Conservation (phyloP, 2,113 vertebrate genomes). For the Mola mola region DNA sequence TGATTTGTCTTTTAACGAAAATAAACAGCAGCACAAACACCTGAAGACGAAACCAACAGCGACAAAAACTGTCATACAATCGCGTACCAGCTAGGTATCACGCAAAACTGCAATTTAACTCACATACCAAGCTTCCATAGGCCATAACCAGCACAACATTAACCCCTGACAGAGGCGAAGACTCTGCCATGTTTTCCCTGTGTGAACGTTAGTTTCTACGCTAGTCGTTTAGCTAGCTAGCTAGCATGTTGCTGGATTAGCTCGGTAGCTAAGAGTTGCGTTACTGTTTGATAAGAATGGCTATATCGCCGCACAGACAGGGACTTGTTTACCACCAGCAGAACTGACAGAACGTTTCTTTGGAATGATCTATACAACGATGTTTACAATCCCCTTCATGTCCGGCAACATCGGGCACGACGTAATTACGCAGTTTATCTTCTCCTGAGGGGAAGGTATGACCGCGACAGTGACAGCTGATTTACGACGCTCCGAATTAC, state of each 20-base stretch:
- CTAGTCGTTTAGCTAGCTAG: not conserved
- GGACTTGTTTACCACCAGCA: too few species aligned
- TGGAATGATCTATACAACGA: not conserved
- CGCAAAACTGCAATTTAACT: not conserved
- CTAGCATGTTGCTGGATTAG: slow-evolving; percentile 22
- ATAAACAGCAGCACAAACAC: slow-evolving; percentile 97
- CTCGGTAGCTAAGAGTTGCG: slow-evolving; percentile 4
- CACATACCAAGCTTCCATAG: slow-evolving; percentile 93
- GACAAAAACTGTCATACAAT: not conserved
- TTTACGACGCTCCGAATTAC: slow-evolving; percentile 44
- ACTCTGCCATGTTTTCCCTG: slow-evolving; percentile 66
- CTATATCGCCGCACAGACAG: too few species aligned
- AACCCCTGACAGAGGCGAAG: slow-evolving; percentile 86
- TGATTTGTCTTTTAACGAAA: slow-evolving; percentile 97
- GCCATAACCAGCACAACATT: slow-evolving; percentile 96
- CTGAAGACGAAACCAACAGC: slow-evolving; percentile 70
- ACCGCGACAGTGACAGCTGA: not conserved
- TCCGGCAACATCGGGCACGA: not conserved
- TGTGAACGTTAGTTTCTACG: not conserved
- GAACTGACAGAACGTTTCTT: too few species aligned
- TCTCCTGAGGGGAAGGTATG: not conserved
- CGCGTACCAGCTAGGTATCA: not conserved
- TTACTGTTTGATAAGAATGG: too few species aligned
- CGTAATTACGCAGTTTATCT: slow-evolving; percentile 27
- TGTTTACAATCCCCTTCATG: not conserved